These are phyloP conservation scores for Polyommatus icarus DNA, from an alignment of 2,888 invertebrate genomes.

Conservation along the genomic window DNA sequence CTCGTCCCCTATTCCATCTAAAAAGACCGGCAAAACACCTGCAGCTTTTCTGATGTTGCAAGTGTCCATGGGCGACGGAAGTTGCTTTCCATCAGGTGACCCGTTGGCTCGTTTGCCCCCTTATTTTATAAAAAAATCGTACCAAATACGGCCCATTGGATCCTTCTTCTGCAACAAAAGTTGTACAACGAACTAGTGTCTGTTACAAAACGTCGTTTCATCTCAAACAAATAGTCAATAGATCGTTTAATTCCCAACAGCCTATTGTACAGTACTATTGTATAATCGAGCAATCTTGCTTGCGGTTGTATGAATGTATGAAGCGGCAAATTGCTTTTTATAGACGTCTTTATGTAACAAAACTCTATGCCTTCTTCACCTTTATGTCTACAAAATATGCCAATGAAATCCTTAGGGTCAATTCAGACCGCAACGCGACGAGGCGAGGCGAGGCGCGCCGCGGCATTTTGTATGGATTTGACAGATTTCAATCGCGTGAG, in stretches of 20 bases:
- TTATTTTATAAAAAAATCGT: too few relatives aligned
- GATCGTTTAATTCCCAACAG: neutral
- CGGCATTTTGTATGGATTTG: too few relatives aligned
- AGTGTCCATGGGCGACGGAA: too few relatives aligned
- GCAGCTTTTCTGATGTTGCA: too few relatives aligned
- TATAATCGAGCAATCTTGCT: neutral
- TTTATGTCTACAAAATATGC: neutral
- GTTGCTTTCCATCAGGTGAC: too few relatives aligned
- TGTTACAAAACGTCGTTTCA: neutral
- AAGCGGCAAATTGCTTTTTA: neutral
- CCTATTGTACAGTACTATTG: neutral
- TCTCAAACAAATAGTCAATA: constrained; percentile 11
- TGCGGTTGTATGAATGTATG: neutral
- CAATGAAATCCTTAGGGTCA: too few relatives aligned
- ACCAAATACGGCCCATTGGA: neutral
- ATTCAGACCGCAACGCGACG: too few relatives aligned
- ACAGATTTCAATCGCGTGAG: too few relatives aligned
- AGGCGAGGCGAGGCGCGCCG: too few relatives aligned
- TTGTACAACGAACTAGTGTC: neutral
- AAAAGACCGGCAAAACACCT: too few relatives aligned
- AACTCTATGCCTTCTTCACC: neutral
- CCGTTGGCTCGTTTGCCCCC: too few relatives aligned
- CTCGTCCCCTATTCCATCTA: too few relatives aligned
- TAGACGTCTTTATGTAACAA: neutral
- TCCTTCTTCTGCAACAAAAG: neutral